Conservation (phyloP, 2,888 invertebrate genomes). For the Cremastinae sp. region DNA sequence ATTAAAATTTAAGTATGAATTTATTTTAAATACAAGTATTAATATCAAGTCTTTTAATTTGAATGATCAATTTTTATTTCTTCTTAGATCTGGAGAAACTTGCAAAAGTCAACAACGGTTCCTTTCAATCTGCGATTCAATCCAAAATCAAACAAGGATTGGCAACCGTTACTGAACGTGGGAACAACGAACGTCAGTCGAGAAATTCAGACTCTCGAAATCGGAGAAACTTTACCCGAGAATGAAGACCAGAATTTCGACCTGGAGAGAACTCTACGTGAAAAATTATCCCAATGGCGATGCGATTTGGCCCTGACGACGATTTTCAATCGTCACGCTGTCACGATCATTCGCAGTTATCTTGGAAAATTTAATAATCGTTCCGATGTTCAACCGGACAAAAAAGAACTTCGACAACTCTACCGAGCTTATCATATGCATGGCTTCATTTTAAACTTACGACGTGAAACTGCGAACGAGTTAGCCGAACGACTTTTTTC, state of each 20-base stretch:
- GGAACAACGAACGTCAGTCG: slow-evolving; percentile 59
- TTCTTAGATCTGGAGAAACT: slow-evolving; percentile 77
- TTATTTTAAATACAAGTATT: not conserved
- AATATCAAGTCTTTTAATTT: not conserved
- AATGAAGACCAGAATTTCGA: slow-evolving; percentile 64
- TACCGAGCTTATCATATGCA: slow-evolving; percentile 76
- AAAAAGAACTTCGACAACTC: slow-evolving; percentile 73
- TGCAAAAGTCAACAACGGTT: slow-evolving; percentile 69
- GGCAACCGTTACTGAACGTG: slow-evolving; percentile 70
- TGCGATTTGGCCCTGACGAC: slow-evolving; percentile 72
- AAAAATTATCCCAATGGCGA: slow-evolving; percentile 73
- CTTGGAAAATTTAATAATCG: slow-evolving; percentile 66
- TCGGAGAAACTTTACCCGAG: slow-evolving; percentile 61
- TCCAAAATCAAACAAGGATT: slow-evolving; percentile 72
- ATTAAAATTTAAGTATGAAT: not conserved
- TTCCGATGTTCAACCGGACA: slow-evolving; percentile 69
- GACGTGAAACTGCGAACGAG: slow-evolving; percentile 69
- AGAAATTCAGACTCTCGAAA: slow-evolving; percentile 70
- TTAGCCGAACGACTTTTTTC: slow-evolving; percentile 71
- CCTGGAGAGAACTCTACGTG: slow-evolving; percentile 72
- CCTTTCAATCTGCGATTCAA: slow-evolving; percentile 74
- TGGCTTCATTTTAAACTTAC: slow-evolving; percentile 75
- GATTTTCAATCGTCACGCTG: slow-evolving; percentile 76
- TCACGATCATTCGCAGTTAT: slow-evolving; percentile 70
- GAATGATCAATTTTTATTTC: not conserved